Conservation (phyloP, 2,797 vertebrate genomes). For the Sebastes iracundus region DNA sequence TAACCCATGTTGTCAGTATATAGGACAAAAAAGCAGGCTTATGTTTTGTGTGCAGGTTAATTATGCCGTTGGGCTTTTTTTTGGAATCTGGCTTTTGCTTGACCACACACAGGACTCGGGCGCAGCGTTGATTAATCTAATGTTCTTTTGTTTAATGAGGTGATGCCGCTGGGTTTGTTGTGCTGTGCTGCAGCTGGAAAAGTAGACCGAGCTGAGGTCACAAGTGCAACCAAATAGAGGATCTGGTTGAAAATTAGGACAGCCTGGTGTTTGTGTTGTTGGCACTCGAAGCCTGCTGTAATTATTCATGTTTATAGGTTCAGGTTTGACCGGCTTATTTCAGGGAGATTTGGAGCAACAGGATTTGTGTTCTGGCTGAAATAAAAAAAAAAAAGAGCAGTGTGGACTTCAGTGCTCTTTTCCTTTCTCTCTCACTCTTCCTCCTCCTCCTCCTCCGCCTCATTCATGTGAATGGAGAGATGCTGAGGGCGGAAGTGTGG, state of each 20-base stretch:
- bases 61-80: constrained; percentile 12
- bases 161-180: constrained; percentile 43
- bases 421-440: constrained; percentile 19
- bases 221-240: constrained; percentile 15
- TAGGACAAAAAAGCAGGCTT: not conserved
- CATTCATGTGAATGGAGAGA: constrained; percentile 58
- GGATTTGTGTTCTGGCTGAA: constrained; percentile 23
- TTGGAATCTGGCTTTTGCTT: not conserved
- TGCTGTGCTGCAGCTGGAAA: constrained; percentile 53
- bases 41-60: constrained; percentile 9
- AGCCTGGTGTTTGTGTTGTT: constrained; percentile 23
- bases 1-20: not conserved
- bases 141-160: constrained; percentile 58
- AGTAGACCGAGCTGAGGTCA: constrained; percentile 45
- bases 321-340: not conserved
- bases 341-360: not conserved
- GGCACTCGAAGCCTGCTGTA: constrained; percentile 4
- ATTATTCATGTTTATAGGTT: not conserved
- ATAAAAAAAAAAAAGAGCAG: constrained; percentile 3
- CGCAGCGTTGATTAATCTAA: constrained; percentile 40
- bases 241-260: constrained; percentile 40
- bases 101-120: constrained; percentile 1
- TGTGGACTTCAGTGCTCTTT: constrained; percentile 33
- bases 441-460: constrained; percentile 42
- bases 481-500: constrained; percentile 63